phyloP scores from a whole-genome alignment of 2,797 vertebrate genomes.

The Coendou prehensilis region DNA sequence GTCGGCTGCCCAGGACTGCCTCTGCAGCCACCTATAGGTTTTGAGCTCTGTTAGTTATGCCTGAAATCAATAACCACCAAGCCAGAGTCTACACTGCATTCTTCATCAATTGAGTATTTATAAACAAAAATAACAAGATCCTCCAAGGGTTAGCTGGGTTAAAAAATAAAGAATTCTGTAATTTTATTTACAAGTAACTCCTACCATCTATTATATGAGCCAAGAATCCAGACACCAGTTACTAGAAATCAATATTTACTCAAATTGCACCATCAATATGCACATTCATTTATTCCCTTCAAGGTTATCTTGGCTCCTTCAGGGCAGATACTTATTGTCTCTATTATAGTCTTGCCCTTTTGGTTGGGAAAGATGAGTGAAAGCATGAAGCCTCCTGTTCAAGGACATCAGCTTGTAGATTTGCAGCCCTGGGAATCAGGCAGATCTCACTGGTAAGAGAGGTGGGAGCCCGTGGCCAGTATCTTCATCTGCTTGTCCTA shows the following conservation, averaged over 20 bases:
- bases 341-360: slow-evolving; percentile 82
- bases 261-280: slow-evolving; percentile 90
- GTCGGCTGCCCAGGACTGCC: neutral
- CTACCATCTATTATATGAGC: slow-evolving; percentile 83
- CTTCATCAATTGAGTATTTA: slow-evolving; percentile 77
- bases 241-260: slow-evolving; percentile 89
- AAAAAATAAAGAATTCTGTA: slow-evolving; percentile 78
- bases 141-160: slow-evolving; percentile 72
- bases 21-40: slow-evolving; percentile 18
- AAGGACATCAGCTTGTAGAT: neutral
- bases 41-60: slow-evolving; percentile 73
- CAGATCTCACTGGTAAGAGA: neutral
- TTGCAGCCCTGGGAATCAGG: neutral
- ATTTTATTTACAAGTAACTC: slow-evolving; percentile 84
- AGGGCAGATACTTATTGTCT: slow-evolving; percentile 85
- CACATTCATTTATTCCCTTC: slow-evolving; percentile 88
- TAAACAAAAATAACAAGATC: slow-evolving; percentile 81
- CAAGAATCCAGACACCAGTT: slow-evolving; percentile 85
- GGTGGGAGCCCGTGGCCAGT: neutral
- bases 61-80: slow-evolving; percentile 83
- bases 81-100: slow-evolving; percentile 47
- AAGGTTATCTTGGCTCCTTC: slow-evolving; percentile 89
- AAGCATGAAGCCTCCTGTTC: slow-evolving; percentile 57
- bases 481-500: neutral
- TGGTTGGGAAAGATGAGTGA: slow-evolving; percentile 79